Evolutionary conservation across 2,797 vertebrate species (phyloP), one percentile per base, ranked within the genome.

Genomic region (Sebastes hubbsi): DNA sequence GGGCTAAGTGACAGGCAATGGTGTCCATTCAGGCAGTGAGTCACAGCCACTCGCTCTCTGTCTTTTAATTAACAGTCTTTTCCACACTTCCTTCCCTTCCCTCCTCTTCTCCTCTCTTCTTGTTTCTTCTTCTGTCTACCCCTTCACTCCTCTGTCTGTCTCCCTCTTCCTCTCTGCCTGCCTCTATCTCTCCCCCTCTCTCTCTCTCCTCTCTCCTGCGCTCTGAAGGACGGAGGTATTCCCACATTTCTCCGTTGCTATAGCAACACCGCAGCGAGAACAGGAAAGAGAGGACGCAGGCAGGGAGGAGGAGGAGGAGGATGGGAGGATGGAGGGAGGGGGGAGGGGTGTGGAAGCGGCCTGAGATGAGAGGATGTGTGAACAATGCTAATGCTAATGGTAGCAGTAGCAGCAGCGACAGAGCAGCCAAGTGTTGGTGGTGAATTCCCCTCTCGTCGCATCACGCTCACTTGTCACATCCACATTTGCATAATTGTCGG

Each of bases 181-280:
- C 30, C 63, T 76, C 90, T 56, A 46, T 61, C 76, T 63, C 22
- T 77, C 80, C 49, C 38, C 36, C 29, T 54, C 58, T 52, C 73
- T 52, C 71, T 69, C 73, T 8, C 69, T 69, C 81, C 81, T 67
- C 77, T 86, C 80, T 66, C 81, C 72, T 54, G 59, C 61, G 49
- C 86, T 91, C 91, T 95, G 95, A 96, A 96, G 95, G 95, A 96
- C 95, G 91, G 95, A 94, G 95, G 95, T 95, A 96, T 96, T 96
- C 95, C 95, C 95, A 96, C 95, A 96, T 96, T 94, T 96, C 94
- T 94, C 92, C 85, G 95, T 96, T 95, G 92, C 95, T 95, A 96
- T 96, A 94, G 95, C 91, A 95, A 96, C 95, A 94, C 95, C 90
- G 95, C 95, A 94, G 92, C 93, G 88, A 93, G 95, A 94, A 91